These are phyloP conservation scores for Platyrinchus mystaceus DNA, from an alignment of 2,797 vertebrate species.

Conservation along the genomic window DNA sequence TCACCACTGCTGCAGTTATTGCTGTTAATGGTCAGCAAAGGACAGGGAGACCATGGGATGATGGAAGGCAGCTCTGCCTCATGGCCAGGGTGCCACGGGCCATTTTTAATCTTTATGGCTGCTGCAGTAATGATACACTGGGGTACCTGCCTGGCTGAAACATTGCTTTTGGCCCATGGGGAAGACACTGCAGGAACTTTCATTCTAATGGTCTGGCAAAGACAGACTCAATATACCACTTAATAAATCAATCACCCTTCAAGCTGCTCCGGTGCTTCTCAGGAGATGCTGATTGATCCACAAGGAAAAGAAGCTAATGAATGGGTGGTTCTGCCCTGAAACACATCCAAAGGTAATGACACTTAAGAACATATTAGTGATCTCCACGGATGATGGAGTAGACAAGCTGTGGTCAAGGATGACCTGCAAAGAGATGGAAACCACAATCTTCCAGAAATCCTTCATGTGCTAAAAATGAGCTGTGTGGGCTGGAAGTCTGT, in stretches of 20 bases:
- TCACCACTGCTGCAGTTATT: not conserved
- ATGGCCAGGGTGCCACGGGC: not conserved
- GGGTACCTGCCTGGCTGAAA: not conserved
- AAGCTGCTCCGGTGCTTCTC: conserved; percentile 25
- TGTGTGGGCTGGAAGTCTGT: not conserved
- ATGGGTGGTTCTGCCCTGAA: not conserved
- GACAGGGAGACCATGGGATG: not conserved
- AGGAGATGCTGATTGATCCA: conserved; percentile 4
- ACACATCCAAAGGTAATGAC: not conserved
- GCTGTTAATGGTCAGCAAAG: not conserved
- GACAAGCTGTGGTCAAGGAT: not conserved
- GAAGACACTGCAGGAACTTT: not conserved
- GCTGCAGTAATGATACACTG: not conserved
- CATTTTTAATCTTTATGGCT: conserved; percentile 3
- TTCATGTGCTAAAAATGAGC: not conserved
- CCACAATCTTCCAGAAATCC: not conserved
- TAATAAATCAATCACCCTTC: conserved; percentile 38
- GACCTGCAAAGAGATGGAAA: conserved; percentile 34
- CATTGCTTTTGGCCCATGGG: not conserved
- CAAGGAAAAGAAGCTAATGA: not conserved
- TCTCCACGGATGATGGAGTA: not conserved
- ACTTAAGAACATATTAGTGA: not conserved
- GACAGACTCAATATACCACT: not conserved
- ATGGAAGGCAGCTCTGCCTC: not conserved
- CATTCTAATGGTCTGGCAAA: not conserved